Evolutionary conservation across 2,888 invertebrate species (phyloP).

Genomic region (Athalia cordata): DNA sequence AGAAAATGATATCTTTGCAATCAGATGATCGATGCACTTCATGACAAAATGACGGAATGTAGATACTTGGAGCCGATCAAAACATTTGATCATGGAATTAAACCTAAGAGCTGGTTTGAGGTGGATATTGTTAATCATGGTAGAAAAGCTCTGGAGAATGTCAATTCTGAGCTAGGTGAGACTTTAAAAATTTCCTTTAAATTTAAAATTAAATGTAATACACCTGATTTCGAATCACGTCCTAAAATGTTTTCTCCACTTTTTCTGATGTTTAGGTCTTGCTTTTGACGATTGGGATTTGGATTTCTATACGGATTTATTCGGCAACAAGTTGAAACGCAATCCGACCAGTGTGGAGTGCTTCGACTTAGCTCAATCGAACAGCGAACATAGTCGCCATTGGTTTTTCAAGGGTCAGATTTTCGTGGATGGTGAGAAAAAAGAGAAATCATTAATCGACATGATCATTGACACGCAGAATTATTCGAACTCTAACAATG

Average conservation of each 20-base stretch:
- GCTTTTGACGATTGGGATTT: slow-evolving; percentile 96
- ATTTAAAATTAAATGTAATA: too few species aligned
- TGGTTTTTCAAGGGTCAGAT: slow-evolving; percentile 97
- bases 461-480: slow-evolving; percentile 95
- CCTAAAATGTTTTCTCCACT: slow-evolving; percentile 22
- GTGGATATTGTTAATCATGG: slow-evolving; percentile 90
- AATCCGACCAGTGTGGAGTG: slow-evolving; percentile 98
- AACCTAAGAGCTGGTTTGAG: slow-evolving; percentile 84
- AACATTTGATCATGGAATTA: slow-evolving; percentile 76
- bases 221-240: not conserved
- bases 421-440: slow-evolving; percentile 86
- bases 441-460: slow-evolving; percentile 89
- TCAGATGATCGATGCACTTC: slow-evolving; percentile 79
- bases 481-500: slow-evolving; percentile 91
- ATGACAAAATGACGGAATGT: slow-evolving; percentile 97
- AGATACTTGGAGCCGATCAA: slow-evolving; percentile 81
- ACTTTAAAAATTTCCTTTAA: slow-evolving; percentile 40
- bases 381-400: slow-evolving; percentile 98
- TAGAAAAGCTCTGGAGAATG: slow-evolving; percentile 85
- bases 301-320: slow-evolving; percentile 91
- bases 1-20: slow-evolving; percentile 60
- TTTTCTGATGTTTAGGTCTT: slow-evolving; percentile 77
- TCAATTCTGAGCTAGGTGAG: slow-evolving; percentile 84
- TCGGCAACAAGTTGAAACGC: slow-evolving; percentile 86
- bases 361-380: slow-evolving; percentile 98